These are phyloP conservation scores for Esperia sulphurella DNA, from an alignment of 2,888 invertebrate species.

Conservation along the genomic window DNA sequence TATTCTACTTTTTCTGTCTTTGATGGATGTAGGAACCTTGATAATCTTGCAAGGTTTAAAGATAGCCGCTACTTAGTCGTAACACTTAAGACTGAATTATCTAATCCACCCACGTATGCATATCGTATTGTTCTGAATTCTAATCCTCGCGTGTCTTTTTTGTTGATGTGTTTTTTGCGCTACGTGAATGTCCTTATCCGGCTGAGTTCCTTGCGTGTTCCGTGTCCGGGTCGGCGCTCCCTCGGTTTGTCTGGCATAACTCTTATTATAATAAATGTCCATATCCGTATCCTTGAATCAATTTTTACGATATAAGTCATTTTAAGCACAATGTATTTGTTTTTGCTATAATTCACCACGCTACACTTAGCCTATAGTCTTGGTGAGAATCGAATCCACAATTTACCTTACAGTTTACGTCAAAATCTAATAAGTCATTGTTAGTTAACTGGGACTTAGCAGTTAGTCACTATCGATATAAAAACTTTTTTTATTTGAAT, in stretches of 20 bases:
- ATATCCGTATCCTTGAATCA: neutral
- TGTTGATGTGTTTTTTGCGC: slow-evolving; percentile 12
- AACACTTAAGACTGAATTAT: neutral
- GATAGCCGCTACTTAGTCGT: too few species aligned
- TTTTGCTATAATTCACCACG: too few species aligned
- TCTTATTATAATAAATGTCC: neutral
- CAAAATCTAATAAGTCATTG: neutral
- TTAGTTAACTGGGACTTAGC: neutral
- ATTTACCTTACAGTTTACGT: too few species aligned
- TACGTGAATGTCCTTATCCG: slow-evolving; percentile 25
- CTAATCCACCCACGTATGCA: neutral
- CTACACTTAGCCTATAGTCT: too few species aligned
- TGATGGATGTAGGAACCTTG: too few species aligned
- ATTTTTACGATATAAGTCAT: too few species aligned
- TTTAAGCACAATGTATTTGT: too few species aligned
- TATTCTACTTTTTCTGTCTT: too few species aligned
- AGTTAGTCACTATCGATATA: neutral
- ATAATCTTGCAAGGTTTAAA: too few species aligned
- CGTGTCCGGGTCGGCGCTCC: slow-evolving; percentile 44
- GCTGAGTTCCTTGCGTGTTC: slow-evolving; percentile 27
- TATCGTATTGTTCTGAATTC: slow-evolving; percentile 12
- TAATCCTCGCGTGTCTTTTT: slow-evolving; percentile 14
- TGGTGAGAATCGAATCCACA: too few species aligned
- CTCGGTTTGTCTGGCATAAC: slow-evolving; percentile 8
- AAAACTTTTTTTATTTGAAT: neutral